Base-by-base conservation (phyloP, 2,888 invertebrate species). In the Lathronympha strigana region DNA sequence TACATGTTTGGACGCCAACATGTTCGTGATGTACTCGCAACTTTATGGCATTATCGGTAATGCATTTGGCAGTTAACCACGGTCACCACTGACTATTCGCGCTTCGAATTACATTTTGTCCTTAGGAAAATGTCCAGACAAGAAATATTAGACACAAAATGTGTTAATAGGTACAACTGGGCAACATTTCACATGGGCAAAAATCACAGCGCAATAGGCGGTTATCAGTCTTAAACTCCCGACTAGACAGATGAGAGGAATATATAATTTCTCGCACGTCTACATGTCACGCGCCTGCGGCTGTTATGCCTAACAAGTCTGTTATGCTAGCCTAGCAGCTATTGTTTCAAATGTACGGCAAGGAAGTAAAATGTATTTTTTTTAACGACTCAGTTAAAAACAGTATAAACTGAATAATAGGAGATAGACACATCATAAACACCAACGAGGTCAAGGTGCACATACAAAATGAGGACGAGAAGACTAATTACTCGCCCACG, bases 401-500 rank as follows among this genome's bases (percentile, higher is more conserved):
- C 82, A 81, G 77, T 80, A 80, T 86, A 83, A 86, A 80, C 80
- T 73, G 78, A 76, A 82, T 79, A 80, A 79, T 76, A 77, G 77
- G 83, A 76, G 76, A 83, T 89, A 87, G 90, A 88, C 75, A 72
- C 51, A 55, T 55, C 63, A 66, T 66, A 47, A 78, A 69, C 66
- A 73, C 43, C 77, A 89, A 84, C 83, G 85, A 85, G 90, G 91
- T 90, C 90, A 90, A 90, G 90, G 90, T 88, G 79, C 73, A 64
- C 74, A 82, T 83, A 80, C 82, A 83, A 83, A 90, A 87, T 84
- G 87, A 85, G 88, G 85, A 83, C 89, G 78, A 75, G 73, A 76
- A 74, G 71, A 79, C 85, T 90, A 90, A 90, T 90, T 90, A 88
- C 85, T 78, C 74, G 79, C 78, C 78, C 77, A 82, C 79, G 77